phyloP scores from a whole-genome alignment of 2,113 vertebrate species.

The Marcusenius ussheri region DNA sequence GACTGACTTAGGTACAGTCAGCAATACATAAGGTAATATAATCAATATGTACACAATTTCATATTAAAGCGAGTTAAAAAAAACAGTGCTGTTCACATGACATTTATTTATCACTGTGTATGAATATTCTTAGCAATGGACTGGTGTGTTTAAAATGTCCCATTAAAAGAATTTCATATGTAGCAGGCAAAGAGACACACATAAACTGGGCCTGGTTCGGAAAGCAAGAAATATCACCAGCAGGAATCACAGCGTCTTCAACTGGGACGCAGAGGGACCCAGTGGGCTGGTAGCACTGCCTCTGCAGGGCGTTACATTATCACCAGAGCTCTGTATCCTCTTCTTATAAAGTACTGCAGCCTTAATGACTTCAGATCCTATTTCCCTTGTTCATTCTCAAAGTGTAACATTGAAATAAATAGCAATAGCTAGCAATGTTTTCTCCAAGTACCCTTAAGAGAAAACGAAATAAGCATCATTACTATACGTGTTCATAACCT shows the following conservation, averaged over 20 bases:
- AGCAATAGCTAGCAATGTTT: constrained; percentile 41
- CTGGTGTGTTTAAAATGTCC: background rate
- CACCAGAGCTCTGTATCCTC: constrained; percentile 14
- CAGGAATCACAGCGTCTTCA: constrained; percentile 12
- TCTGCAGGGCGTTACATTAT: constrained; percentile 5
- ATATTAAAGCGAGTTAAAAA: background rate
- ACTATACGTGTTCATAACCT: constrained; percentile 28
- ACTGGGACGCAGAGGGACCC: constrained; percentile 17
- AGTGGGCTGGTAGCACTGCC: constrained; percentile 25
- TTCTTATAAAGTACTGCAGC: constrained; percentile 15
- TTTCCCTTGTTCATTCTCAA: constrained; percentile 13
- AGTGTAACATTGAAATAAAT: constrained; percentile 33
- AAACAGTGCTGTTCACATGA: background rate
- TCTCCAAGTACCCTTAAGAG: constrained; percentile 38
- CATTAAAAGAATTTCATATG: constrained; percentile 7
- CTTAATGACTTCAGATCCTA: constrained; percentile 22
- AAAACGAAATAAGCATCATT: constrained; percentile 18
- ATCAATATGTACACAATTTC: background rate
- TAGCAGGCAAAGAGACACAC: background rate
- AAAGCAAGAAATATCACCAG: constrained; percentile 5
- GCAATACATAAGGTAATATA: background rate
- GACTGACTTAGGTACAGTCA: background rate
- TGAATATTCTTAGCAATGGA: background rate
- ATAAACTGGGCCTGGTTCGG: background rate
- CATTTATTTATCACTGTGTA: background rate